Conservation (phyloP, 2,797 vertebrate genomes). For the Notamacropus eugenii region DNA sequence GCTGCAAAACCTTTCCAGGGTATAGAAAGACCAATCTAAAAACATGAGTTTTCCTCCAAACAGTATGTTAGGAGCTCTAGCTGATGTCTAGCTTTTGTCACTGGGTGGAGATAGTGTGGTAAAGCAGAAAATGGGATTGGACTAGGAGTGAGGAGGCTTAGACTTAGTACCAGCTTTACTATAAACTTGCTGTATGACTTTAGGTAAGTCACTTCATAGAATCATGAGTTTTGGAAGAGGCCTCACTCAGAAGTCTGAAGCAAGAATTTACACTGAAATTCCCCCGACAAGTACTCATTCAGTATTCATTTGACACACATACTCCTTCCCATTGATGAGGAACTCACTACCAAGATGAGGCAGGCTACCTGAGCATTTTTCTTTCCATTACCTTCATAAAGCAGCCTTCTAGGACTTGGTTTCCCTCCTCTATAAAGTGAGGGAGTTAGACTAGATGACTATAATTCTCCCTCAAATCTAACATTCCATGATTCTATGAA, state of each 20-base stretch:
- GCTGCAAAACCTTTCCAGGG: neutral
- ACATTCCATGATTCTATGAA: neutral
- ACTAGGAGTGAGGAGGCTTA: neutral
- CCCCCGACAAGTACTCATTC: neutral
- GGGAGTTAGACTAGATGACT: neutral
- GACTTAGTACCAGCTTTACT: neutral
- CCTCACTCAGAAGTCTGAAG: neutral
- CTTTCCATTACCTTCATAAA: neutral
- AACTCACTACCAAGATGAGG: neutral
- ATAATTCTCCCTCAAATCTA: neutral
- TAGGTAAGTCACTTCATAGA: neutral
- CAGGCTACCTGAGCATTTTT: neutral
- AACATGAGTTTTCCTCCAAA: accelerated
- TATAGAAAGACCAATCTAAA: neutral
- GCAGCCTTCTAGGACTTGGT: neutral
- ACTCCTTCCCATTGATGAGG: neutral
- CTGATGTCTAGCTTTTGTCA: accelerated
- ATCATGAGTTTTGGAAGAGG: neutral
- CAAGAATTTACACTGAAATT: neutral
- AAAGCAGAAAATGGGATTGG: neutral
- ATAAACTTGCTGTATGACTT: neutral
- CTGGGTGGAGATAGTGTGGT: accelerated
- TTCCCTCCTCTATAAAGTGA: neutral
- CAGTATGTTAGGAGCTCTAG: neutral
- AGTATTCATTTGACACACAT: neutral